Evolutionary conservation across 2,888 invertebrate genomes (phyloP), one percentile per base, ranked within the genome.

Genomic region (Drosophila monieri): DNA sequence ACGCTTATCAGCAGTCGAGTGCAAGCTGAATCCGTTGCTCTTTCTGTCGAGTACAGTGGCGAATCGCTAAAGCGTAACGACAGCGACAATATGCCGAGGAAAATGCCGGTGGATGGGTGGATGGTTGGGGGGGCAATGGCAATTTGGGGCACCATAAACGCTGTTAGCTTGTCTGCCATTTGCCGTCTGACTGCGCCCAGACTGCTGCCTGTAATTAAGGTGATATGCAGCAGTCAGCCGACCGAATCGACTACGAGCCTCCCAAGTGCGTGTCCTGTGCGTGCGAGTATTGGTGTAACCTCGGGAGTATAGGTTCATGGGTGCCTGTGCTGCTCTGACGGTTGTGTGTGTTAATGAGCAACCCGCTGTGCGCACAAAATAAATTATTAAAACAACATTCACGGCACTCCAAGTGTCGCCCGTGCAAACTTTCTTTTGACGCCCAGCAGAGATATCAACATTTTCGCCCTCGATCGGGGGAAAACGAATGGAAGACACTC

Each of bases 201-300:
- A 81, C 85, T 87, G 85, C 74, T 86, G 86, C 80, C 89, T 86
- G 88, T 87, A 89, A 87, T 87, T 89, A 87, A 87, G 86, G 86
- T 87, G 86, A 88, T 86, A 84, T 86, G 85, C 77, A 74, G 80
- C 85, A 79, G 74, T 65, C 85, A 88, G 67, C 70, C 74, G 59
- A 76, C 78, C 76, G 73, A 79, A 62, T 67, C 83, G 44, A 64
- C 73, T 25, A 51, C 54, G 56, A 59, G 61, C 49, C 73, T 67
- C 61, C 64, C 71, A 78, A 83, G 75, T 85, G 88, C 83, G 77
- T 83, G 70, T 70, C 73, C 61, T 73, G 65, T 74, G 70, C 60
- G 62, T 55, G 41, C 30, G 53, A 32, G 49, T 54, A 61, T 39
- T 41, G 35, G 51, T 49, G 48, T 48, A 9, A 49, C 25, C 6